Conservation (phyloP, 1,140 invertebrate genomes). For the Lineus longissimus region DNA sequence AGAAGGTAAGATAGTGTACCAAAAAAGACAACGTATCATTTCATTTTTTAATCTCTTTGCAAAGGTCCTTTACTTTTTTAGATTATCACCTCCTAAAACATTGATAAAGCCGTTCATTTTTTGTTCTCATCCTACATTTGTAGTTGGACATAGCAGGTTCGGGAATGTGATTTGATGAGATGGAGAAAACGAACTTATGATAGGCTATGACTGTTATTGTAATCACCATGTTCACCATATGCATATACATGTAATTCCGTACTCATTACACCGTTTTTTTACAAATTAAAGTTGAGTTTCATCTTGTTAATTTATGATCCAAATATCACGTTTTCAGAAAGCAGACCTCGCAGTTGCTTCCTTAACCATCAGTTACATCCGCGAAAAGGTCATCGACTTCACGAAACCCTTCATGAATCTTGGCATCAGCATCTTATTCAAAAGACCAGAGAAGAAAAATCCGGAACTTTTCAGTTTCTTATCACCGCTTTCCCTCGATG, state of each 20-base stretch:
- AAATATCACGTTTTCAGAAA: too few species aligned
- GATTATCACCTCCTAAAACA: not conserved
- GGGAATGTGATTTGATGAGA: not conserved
- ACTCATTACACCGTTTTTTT: too few species aligned
- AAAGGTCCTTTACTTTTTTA: not conserved
- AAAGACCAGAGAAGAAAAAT: constrained; percentile 83
- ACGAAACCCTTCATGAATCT: constrained; percentile 53
- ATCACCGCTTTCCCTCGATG: constrained; percentile 89
- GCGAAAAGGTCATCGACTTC: constrained; percentile 51
- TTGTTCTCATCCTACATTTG: not conserved
- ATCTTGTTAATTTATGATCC: not conserved
- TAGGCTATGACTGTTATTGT: not conserved
- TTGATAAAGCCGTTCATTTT: not conserved
- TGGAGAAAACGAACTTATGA: too few species aligned
- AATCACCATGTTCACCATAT: not conserved
- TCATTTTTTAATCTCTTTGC: not conserved
- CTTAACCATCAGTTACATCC: constrained; percentile 48
- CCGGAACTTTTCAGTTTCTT: constrained; percentile 92
- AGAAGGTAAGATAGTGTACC: constrained; percentile 45
- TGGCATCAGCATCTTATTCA: constrained; percentile 76
- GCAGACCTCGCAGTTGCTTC: constrained; percentile 52
- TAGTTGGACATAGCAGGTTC: not conserved
- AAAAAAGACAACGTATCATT: not conserved
- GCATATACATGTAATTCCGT: too few species aligned
- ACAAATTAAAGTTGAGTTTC: too few species aligned